phyloP scores from a whole-genome alignment of 35 echinoderm and acorn worm species.

The Chiridota heheva region DNA sequence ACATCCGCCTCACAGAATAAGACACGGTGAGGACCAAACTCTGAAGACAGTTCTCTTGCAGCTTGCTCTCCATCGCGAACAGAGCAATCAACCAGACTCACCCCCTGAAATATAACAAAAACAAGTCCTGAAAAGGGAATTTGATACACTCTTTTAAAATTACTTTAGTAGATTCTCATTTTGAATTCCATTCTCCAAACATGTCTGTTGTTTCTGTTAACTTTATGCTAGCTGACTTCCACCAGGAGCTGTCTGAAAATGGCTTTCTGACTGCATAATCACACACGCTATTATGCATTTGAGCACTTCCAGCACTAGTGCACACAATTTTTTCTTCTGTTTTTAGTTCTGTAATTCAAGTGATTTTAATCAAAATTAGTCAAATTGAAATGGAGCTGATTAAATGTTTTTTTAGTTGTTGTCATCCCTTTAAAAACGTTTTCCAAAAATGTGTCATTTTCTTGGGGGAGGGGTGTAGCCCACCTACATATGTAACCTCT shows the following conservation, averaged over 20 bases:
- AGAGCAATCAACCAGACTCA: slow-evolving; percentile 67
- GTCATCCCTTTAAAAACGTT: too few relatives aligned
- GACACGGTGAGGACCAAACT: slow-evolving; percentile 65
- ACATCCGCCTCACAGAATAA: slow-evolving; percentile 78
- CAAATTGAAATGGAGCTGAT: too few relatives aligned
- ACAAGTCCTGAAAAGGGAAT: not conserved
- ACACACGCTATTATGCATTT: not conserved
- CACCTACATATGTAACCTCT: not conserved
- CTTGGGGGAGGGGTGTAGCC: not conserved
- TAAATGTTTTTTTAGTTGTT: too few relatives aligned
- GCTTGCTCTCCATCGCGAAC: slow-evolving; percentile 51
- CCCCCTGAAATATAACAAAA: slow-evolving; percentile 36
- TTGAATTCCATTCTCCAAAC: not conserved
- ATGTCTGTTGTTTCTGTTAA: not conserved
- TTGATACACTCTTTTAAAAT: not conserved
- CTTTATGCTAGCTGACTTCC: not conserved
- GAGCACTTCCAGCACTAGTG: too few relatives aligned
- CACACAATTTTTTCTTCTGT: too few relatives aligned
- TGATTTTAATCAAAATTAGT: too few relatives aligned
- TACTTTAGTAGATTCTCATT: not conserved
- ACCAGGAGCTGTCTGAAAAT: not conserved
- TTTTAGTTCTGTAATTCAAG: too few relatives aligned
- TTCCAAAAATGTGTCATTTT: too few relatives aligned
- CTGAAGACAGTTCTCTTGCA: slow-evolving; percentile 35
- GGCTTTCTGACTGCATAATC: not conserved